A percentile compares a stretch with the other conserved stretches of the same genome.
Conservation (phyloP, 2,888 invertebrate genomes). For the Seira ritae region DNA sequence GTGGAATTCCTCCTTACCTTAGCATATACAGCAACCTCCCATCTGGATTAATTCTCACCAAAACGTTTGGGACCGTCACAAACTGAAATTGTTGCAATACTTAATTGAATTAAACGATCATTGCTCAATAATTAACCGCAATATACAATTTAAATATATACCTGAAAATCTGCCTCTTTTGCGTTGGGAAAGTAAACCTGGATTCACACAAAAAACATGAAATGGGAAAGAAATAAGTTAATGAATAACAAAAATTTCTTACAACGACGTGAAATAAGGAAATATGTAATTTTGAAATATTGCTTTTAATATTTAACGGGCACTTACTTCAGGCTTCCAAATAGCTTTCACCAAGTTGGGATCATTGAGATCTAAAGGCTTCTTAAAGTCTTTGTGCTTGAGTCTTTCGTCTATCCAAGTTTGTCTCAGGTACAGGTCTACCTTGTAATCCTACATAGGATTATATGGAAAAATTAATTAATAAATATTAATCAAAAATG, state of each 20-base stretch:
- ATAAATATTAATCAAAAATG: no score
- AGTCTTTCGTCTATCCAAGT: slow-evolving; percentile 77
- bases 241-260: no score
- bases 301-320: slow-evolving; percentile 29
- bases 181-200: slow-evolving; percentile 77
- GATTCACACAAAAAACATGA: no score
- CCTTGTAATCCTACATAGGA: slow-evolving; percentile 77
- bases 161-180: slow-evolving; percentile 77
- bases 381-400: slow-evolving; percentile 76
- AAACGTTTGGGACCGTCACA: slow-evolving; percentile 78
- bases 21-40: slow-evolving; percentile 75
- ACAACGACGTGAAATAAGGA: no score
- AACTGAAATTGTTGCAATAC: no score
- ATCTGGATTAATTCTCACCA: slow-evolving; percentile 76
- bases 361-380: slow-evolving; percentile 77
- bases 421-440: slow-evolving; percentile 77
- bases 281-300: no score
- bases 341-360: slow-evolving; percentile 76
- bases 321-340: slow-evolving; percentile 77
- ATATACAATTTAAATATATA: no score
- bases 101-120: no score
- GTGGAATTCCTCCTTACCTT: no score
- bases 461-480: slow-evolving; percentile 13
- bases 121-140: no score
- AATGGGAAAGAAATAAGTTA: no score